Base-by-base conservation (phyloP, 2,888 invertebrate genomes). In the Eulithis prunata region DNA sequence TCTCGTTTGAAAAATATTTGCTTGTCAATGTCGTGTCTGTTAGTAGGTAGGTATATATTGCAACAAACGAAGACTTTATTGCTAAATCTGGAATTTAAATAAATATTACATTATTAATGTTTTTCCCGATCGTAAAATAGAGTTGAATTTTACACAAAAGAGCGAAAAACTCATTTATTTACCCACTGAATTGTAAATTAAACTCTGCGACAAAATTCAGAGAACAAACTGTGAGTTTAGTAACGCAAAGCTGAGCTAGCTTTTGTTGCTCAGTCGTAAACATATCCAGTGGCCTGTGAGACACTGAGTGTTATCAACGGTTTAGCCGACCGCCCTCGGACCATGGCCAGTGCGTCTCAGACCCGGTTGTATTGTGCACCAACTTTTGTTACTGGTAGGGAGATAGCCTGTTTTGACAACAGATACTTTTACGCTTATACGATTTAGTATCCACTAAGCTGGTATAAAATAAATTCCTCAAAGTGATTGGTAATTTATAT, bases 331-430 rank as follows among this genome's bases (percentile, higher is more conserved):
- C 70, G 75, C 66, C 74, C 73, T 75, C 66, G 76, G 75, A 70
- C 75, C 80, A 68, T 74, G 76, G 81, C 78, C 78, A 78, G 83
- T 88, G 87, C 88, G 88, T 86, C 88, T 86, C 77, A 87, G 87
- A 85, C 84, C 54, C 21, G 80, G 69, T 75, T 78, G 79, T 85
- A 89, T 85, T 86, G 86, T 84, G 78, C 73, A 69, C 76, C 75
- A 76, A 84, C 84, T 84, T 85, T 88, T 84, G 85, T 59, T 84
- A 78, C 79, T 80, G 78, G 76, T 82, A 80, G 11, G 4, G 45
- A 57, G 47, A 47, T 61, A 49, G 53, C 47, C 56, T 51, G 36
- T 52, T 13, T 54, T 46, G 8, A 45, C 45, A n/a, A 4, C 5
- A 32, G 32, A 32, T 32, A 32, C 2, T 32, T 32, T 32, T 32